Conservation (phyloP, 2,888 invertebrate genomes). For the Syritta pipiens region DNA sequence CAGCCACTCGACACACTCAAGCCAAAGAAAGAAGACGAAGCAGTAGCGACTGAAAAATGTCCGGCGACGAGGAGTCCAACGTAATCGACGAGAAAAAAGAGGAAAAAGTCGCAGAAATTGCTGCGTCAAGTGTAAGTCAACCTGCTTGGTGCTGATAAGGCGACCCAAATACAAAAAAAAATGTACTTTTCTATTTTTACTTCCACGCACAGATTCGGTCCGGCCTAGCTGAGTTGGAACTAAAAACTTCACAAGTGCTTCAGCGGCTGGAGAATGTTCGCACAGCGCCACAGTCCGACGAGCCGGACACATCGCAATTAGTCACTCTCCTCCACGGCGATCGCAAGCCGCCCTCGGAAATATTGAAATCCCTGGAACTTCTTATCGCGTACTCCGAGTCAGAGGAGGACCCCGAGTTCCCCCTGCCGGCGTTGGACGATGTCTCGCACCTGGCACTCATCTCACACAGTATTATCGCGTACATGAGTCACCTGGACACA, state of each 20-base stretch:
- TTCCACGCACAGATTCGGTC: slow-evolving; percentile 82
- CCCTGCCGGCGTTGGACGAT: slow-evolving; percentile 83
- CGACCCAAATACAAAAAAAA: too few relatives aligned
- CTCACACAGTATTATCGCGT: slow-evolving; percentile 93
- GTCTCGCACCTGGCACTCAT: slow-evolving; percentile 85
- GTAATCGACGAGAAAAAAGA: slow-evolving; percentile 71
- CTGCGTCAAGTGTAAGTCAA: slow-evolving; percentile 78
- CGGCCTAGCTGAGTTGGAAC: slow-evolving; percentile 84
- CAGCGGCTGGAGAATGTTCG: slow-evolving; percentile 84
- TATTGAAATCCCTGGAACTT: slow-evolving; percentile 82
- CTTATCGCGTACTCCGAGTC: slow-evolving; percentile 83
- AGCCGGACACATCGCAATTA: slow-evolving; percentile 52
- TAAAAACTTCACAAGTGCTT: slow-evolving; percentile 87
- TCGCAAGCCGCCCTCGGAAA: slow-evolving; percentile 80
- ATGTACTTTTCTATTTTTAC: not conserved
- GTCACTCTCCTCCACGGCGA: slow-evolving; percentile 80
- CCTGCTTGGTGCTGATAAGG: too few relatives aligned
- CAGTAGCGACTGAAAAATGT: slow-evolving; percentile 69
- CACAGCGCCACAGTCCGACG: slow-evolving; percentile 70
- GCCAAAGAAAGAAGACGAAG: slow-evolving; percentile 21
- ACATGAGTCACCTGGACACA: slow-evolving; percentile 90
- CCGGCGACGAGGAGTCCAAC: slow-evolving; percentile 72
- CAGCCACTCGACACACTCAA: slow-evolving; percentile 3
- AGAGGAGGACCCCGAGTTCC: slow-evolving; percentile 82
- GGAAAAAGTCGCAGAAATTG: slow-evolving; percentile 76